Evolutionary conservation across 92 coral and sea anemone species (phyloP), one percentile per base, ranked within the genome.

Genomic region (Bergia sp.): DNA sequence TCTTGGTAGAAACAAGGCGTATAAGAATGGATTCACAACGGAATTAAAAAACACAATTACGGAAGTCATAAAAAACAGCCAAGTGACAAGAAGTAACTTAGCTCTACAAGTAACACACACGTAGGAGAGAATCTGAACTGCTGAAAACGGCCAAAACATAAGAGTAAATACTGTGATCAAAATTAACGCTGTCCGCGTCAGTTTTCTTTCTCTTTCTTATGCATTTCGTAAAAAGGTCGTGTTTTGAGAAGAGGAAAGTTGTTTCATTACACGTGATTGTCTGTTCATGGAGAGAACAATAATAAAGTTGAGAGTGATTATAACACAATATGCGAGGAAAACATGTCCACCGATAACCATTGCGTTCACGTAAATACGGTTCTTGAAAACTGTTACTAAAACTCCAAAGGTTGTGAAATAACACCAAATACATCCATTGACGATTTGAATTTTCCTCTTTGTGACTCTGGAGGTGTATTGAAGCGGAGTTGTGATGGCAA

Each of bases 101-200:
- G 37, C 37, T 43, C 29, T 23, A 47, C 82, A 77, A 6, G 65
- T 18, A 7, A 77, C 61, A 10, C 82, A 77, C 8, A 77, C 4
- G 12, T 77, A 43, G 20, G 55, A 45, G n/a, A 44, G 2, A 9
- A 29, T 43, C 61, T 77, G 82, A 5, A 43, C 36, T 21, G n/a
- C 36, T 77, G 82, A 57, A 77, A 77, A 77, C 13, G 82, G 82
- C 61, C 45, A 43, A 45, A 77, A 77, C 53, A 77, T 18, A 37
- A 77, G 20, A 16, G 20, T 20, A 36, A 77, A 77, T 20, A 77
- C 57, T 49, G 55, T 6, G 65, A 40, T 23, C 37, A 42, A 29
- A 29, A 29, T 29, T 29, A 29, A 29, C 29, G 29, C 29, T 29
- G 29, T 29, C 29, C 29, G 29, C 18, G 82, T 58, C 53, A 77